These are phyloP conservation scores for Micrasema minimum DNA, from an alignment of 1,140 invertebrate species.

Conservation along the genomic window DNA sequence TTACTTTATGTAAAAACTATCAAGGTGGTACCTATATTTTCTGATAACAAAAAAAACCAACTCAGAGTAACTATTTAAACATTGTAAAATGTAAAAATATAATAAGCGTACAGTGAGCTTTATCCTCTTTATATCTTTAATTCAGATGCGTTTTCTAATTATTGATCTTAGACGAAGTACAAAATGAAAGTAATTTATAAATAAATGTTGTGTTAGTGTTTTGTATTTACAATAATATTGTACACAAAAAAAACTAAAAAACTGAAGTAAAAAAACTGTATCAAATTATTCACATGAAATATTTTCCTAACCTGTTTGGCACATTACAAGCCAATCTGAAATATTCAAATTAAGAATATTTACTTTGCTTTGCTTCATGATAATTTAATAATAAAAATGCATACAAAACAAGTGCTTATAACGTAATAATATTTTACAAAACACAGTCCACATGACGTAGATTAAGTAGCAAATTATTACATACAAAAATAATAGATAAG, in stretches of 20 bases:
- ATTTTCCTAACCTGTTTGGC: conserved; percentile 11
- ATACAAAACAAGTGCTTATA: conserved; percentile 47
- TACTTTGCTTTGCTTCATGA: conserved; percentile 10
- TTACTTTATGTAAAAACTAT: background rate
- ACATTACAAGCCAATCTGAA: conserved; percentile 39
- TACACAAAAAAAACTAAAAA: conserved; percentile 26
- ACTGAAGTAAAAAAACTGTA: conserved; percentile 1
- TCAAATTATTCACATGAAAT: conserved; percentile 5
- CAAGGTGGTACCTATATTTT: background rate
- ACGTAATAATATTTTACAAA: conserved; percentile 29
- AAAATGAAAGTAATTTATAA: background rate
- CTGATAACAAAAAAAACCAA: background rate
- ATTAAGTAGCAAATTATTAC: background rate
- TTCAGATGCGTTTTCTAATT: too few relatives aligned
- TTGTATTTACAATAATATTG: conserved; percentile 18
- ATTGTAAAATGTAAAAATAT: too few relatives aligned
- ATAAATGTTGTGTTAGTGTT: conserved; percentile 14
- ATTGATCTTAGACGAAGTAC: too few relatives aligned
- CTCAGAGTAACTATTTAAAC: too few relatives aligned
- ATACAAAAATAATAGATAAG: background rate
- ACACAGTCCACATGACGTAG: conserved; percentile 8
- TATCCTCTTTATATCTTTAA: too few relatives aligned
- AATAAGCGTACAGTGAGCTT: too few relatives aligned
- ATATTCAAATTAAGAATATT: conserved; percentile 22
- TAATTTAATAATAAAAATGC: conserved; percentile 41